Percentiles rank a stretch among this genome's conserved stretches.
Evolutionary conservation across 2,113 vertebrate species (phyloP).

Genomic region (Ictalurus punctatus): DNA sequence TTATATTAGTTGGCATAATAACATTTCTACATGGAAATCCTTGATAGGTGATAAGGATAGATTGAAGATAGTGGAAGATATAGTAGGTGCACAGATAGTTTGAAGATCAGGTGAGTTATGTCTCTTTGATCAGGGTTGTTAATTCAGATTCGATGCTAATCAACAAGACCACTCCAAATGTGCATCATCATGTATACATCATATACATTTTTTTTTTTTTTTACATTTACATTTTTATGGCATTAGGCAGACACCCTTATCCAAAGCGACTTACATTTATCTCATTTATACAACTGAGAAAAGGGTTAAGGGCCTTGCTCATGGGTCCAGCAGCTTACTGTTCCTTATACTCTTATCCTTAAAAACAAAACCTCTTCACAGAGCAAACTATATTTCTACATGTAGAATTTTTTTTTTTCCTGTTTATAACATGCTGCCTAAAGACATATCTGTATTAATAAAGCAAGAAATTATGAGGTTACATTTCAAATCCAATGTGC

Average conservation of each 20-base stretch:
- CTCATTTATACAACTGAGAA: too few relatives aligned
- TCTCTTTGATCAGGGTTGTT: not conserved
- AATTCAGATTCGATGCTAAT: not conserved
- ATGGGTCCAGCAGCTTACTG: not conserved
- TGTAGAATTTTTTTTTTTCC: not conserved
- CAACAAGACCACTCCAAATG: not conserved
- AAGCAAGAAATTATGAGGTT: not conserved
- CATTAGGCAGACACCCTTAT: too few relatives aligned
- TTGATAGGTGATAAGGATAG: not conserved
- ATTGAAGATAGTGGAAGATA: not conserved
- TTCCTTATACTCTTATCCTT: constrained; percentile 21
- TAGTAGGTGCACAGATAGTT: not conserved
- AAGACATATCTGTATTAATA: not conserved
- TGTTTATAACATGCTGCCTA: not conserved
- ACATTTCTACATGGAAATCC: not conserved
- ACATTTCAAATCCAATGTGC: not conserved
- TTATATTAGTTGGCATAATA: not conserved
- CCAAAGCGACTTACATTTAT: too few relatives aligned
- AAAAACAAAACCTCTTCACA: not conserved
- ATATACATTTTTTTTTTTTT: too few relatives aligned
- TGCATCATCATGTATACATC: not conserved
- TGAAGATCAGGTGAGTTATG: not conserved
- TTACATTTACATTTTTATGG: too few relatives aligned
- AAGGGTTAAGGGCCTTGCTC: too few relatives aligned
- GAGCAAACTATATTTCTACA: not conserved